Conservation (phyloP, 2,797 vertebrate species). For the Chaunax sp. region DNA sequence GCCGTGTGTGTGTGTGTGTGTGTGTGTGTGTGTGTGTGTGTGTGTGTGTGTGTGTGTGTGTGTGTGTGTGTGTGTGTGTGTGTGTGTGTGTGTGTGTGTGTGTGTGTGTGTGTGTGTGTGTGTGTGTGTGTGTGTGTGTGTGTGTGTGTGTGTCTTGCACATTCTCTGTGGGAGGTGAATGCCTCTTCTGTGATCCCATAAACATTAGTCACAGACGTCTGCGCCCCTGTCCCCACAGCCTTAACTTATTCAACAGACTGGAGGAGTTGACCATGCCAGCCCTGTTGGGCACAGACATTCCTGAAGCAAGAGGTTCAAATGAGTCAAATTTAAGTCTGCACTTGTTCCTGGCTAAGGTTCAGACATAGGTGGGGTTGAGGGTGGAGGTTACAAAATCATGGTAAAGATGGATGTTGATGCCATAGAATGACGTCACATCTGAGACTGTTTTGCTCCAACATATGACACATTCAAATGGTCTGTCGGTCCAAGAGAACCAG, state of each 20-base stretch:
- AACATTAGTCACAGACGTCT: constrained; percentile 21
- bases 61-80: too few species aligned
- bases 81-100: too few species aligned
- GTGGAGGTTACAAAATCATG: constrained; percentile 31
- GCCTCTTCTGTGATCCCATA: constrained; percentile 16
- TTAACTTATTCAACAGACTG: constrained; percentile 20
- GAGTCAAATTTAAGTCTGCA: constrained; percentile 41
- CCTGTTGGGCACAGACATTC: constrained; percentile 34
- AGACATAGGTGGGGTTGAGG: constrained; percentile 13
- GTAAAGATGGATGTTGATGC: constrained; percentile 42
- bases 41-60: constrained; percentile 27
- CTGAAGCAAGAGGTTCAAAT: constrained; percentile 26
- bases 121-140: neutral
- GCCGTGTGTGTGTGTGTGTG: constrained; percentile 22
- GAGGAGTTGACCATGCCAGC: constrained; percentile 2
- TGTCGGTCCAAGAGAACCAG: neutral
- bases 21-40: constrained; percentile 16
- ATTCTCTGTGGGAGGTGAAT: constrained; percentile 21
- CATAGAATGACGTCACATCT: constrained; percentile 49
- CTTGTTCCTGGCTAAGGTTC: constrained; percentile 35
- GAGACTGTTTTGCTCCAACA: constrained; percentile 29
- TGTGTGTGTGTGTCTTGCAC: constrained; percentile 1
- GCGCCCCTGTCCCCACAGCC: neutral
- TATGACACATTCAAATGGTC: constrained; percentile 28
- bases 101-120: too few species aligned